Base-by-base conservation (phyloP, 2,888 invertebrate species). In the Lepidocyrtoides sp. region DNA sequence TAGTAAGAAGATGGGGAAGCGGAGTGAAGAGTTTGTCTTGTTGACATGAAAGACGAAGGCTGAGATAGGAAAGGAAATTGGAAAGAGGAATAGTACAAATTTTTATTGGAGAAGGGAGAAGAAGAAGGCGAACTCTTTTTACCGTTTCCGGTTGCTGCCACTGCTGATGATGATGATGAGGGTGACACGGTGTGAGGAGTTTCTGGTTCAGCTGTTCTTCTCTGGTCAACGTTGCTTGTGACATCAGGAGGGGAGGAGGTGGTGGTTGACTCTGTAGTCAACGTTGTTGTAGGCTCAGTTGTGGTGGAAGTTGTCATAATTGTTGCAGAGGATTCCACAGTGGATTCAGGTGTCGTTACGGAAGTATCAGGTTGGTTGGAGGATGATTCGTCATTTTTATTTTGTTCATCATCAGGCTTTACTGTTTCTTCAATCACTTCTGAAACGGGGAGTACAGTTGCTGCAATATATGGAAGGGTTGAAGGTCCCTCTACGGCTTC, bases 111-210 rank as follows among this genome's bases (percentile, higher is more conserved):
- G 77, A 51, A 77, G 54, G 79, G 8, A 41, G 44, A 54, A 29
- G 79, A 57, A 54, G 57, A 54, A 57, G 51, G 51, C 29, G 79
- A 54, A 79, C 79, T 79, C 79, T 79, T 29, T 79, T 79, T 79
- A 79, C 79, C 79, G 57, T 79, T 79, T 79, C 32, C 79, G 54
- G 32, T 79, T 44, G 44, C 20, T 32, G 32, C 10, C n/a, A n/a
- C n/a, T n/a, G n/a, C n/a, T n/a, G n/a, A n/a, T n/a, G n/a, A n/a
- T 14, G 75, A 75, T 14, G 75, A 44, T 48, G 75, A 75, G 17
- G 75, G n/a, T 23, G 20, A n/a, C 32, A 66, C n/a, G n/a, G 14
- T 48, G 2, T 60, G 23, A 0, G n/a, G 32, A 3, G 14, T 36
- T 8, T 72, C 72, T 36, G 44, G 75, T 8, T 8, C 69, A 75